Base-by-base conservation (phyloP, 2,113 vertebrate genomes). In the Zapornia atra region DNA sequence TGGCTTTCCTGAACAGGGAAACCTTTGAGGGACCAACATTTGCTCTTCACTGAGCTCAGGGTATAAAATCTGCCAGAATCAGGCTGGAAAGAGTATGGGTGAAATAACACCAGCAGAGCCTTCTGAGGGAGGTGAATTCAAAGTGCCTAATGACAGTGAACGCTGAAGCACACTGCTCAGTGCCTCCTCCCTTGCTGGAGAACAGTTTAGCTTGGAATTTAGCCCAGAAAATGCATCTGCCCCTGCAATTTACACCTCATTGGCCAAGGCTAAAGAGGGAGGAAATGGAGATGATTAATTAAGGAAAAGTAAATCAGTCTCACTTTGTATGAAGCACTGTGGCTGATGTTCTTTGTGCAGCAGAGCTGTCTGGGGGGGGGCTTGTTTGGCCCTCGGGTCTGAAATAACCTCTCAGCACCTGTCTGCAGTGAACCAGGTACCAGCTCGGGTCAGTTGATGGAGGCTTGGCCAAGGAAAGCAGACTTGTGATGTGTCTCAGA, bases 201-300 rank as follows among this genome's bases (percentile, higher is more conserved):
- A 91, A 19, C 56, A 5, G 4, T 78, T 59, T 59, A 21, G 16
- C 42, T 80, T 96, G 96, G 96, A 96, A 94, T 51, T 68, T 2
- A 76, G 97, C 95, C 95, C 91, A 34, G 93, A 84, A 73, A 80
- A 53, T 51, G 84, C 90, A 91, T 90, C 94, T 95, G 86, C 94
- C 92, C 95, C 86, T 34, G 75, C 68, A 68, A 88, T 95, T 94
- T 54, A 92, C 90, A 93, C 82, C 88, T 96, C 90, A 48, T 72
- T 78, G 81, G 72, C 31, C 42, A 10, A 81, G 53, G 56, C 81
- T 76, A 36, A 93, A 82, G 70, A 93, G 78, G 91, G 90, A 95
- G 83, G 88, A 91, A 84, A 91, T 14, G 50, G 33, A 66, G 88
- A 84, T 54, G 90, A 96, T 94, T 96, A 94, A 97, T 96, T 97